Conservation (phyloP, 2,113 vertebrate genomes). For the Stegostoma tigrinum region DNA sequence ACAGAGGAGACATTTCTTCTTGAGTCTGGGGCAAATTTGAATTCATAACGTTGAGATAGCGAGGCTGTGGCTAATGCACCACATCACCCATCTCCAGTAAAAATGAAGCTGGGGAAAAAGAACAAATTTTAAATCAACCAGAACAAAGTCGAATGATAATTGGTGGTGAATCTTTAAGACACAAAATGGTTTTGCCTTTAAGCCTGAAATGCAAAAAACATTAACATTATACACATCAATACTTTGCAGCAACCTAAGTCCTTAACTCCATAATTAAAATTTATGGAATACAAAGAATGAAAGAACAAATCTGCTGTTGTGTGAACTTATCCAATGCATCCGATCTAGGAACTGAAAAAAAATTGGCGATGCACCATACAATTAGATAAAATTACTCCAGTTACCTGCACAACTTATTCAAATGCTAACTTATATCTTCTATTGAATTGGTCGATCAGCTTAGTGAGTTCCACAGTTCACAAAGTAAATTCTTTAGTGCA, state of each 20-base stretch:
- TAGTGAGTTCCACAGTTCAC: background rate
- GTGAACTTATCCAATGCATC: background rate
- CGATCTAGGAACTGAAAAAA: background rate
- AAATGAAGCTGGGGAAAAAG: background rate
- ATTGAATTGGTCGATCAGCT: constrained; percentile 12
- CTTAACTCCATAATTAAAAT: constrained; percentile 4
- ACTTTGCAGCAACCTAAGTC: background rate
- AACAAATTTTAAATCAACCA: background rate
- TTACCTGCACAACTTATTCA: background rate
- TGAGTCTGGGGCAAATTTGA: background rate
- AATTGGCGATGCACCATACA: background rate
- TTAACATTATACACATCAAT: background rate
- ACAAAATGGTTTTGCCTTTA: background rate
- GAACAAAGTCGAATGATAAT: background rate
- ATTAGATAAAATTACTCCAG: background rate
- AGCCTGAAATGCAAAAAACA: background rate
- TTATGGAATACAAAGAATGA: background rate
- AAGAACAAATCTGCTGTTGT: background rate
- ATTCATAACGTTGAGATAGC: background rate
- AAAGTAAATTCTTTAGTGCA: constrained; percentile 26
- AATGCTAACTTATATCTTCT: constrained; percentile 5
- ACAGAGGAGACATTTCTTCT: background rate
- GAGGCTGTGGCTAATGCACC: background rate
- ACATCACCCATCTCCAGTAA: background rate
- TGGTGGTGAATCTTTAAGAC: background rate